Conservation (phyloP, 2,797 vertebrate genomes). For the Sebastes paucispinis region DNA sequence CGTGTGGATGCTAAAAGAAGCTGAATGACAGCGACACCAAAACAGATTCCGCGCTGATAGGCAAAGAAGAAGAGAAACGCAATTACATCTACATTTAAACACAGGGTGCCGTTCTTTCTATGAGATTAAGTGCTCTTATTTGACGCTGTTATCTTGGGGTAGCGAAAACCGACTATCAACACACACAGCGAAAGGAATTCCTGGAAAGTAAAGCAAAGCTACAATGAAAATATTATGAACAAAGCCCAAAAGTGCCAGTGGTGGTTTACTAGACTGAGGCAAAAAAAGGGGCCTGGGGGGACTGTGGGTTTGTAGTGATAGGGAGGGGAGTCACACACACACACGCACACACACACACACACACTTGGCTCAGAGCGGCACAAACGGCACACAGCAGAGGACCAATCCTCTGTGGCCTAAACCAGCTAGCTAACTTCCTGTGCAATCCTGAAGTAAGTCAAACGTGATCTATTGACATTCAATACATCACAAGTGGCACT, state of each 20-base stretch:
- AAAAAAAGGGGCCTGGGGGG: constrained; percentile 63
- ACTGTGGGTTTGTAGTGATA: constrained; percentile 72
- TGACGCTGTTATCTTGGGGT: constrained; percentile 18
- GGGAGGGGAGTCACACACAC: constrained; percentile 45
- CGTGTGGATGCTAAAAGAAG: not conserved
- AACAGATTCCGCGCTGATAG: not conserved
- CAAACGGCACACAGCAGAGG: constrained; percentile 43
- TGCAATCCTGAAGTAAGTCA: constrained; percentile 13
- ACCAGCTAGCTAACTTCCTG: constrained; percentile 45
- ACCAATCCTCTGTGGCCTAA: constrained; percentile 42
- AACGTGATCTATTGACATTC: constrained; percentile 6
- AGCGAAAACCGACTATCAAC: constrained; percentile 43
- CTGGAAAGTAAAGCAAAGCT: constrained; percentile 65
- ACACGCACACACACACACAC: constrained; percentile 25
- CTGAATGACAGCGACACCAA: not conserved
- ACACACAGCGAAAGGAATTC: constrained; percentile 53
- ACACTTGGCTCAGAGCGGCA: constrained; percentile 39
- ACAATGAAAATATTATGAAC: constrained; percentile 72
- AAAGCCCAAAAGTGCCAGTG: constrained; percentile 72
- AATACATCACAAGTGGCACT: not conserved
- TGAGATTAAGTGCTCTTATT: constrained; percentile 27
- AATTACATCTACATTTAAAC: constrained; percentile 26
- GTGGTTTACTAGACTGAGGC: constrained; percentile 72
- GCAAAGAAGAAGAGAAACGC: not conserved
- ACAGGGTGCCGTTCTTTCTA: constrained; percentile 13